Evolutionary conservation across 1,140 invertebrate genomes (phyloP).

Genomic region (Hypothenemus hampei): DNA sequence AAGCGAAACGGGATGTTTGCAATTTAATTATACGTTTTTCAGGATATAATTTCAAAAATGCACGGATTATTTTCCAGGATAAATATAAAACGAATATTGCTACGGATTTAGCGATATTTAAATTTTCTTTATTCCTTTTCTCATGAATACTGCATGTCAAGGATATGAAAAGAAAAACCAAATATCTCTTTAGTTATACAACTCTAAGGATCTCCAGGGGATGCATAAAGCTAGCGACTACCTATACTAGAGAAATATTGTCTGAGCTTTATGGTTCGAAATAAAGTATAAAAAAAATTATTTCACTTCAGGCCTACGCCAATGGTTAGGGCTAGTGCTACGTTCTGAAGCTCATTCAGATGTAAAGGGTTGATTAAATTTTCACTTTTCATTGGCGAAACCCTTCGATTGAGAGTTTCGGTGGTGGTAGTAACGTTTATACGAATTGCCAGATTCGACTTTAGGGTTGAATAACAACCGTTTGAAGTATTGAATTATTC

Average conservation of each 20-base stretch:
- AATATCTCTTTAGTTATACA: slow-evolving; percentile 14
- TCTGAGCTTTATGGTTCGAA: slow-evolving; percentile 18
- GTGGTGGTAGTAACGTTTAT: too few species aligned
- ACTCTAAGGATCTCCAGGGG: slow-evolving; percentile 10
- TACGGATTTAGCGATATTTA: neutral
- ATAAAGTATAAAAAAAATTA: slow-evolving; percentile 16
- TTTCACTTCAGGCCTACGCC: too few species aligned
- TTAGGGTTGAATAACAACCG: neutral
- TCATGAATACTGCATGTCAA: slow-evolving; percentile 6
- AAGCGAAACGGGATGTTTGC: too few species aligned
- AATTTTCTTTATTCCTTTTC: neutral
- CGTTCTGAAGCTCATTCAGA: too few species aligned
- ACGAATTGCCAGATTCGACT: neutral
- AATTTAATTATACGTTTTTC: too few species aligned
- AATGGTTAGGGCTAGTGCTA: too few species aligned
- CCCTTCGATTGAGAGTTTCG: too few species aligned
- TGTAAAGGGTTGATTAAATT: too few species aligned
- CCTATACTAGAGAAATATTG: slow-evolving; percentile 20
- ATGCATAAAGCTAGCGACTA: slow-evolving; percentile 15
- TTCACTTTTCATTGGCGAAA: too few species aligned
- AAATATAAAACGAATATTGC: neutral
- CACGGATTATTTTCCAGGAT: neutral
- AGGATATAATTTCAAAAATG: neutral
- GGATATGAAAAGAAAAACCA: slow-evolving; percentile 5
- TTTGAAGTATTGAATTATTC: neutral